These are phyloP conservation scores for Rhagonycha lutea DNA, from an alignment of 2,888 invertebrate species.

Conservation along the genomic window DNA sequence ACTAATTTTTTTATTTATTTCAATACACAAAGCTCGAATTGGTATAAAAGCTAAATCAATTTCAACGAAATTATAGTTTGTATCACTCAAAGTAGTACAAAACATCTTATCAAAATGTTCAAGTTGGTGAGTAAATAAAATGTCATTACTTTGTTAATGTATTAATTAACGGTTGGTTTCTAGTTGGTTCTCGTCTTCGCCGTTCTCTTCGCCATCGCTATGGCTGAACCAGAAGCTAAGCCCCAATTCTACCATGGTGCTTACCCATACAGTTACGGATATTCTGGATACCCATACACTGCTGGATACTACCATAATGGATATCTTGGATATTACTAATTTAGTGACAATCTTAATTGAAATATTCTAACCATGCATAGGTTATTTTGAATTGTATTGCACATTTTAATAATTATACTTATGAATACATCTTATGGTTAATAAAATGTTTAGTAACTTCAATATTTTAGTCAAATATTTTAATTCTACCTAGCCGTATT, in stretches of 20 bases:
- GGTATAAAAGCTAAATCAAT: background rate
- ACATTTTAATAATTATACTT: background rate
- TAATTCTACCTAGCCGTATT: no score
- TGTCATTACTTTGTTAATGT: background rate
- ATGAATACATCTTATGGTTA: background rate
- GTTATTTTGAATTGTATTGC: background rate
- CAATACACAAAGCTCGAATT: background rate
- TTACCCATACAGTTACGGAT: slow-evolving; percentile 8
- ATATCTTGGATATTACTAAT: background rate
- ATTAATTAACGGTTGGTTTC: background rate
- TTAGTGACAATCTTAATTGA: background rate
- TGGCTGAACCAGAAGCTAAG: slow-evolving; percentile 25
- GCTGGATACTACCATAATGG: background rate
- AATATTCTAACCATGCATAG: background rate
- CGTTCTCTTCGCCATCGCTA: slow-evolving; percentile 24
- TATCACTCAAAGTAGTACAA: slow-evolving; percentile 5
- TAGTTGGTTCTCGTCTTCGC: slow-evolving; percentile 27
- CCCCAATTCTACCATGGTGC: slow-evolving; percentile 8
- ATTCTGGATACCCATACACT: slow-evolving; percentile 4
- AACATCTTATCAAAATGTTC: slow-evolving; percentile 12
- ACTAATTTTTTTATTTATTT: background rate
- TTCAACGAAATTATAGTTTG: background rate
- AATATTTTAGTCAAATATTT: background rate
- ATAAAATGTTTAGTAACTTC: background rate
- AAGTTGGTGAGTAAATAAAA: slow-evolving; percentile 4